Percentiles rank a stretch among this genome's conserved stretches.
Evolutionary conservation across 2,888 invertebrate species (phyloP).

Genomic region (Spilarctia lutea): DNA sequence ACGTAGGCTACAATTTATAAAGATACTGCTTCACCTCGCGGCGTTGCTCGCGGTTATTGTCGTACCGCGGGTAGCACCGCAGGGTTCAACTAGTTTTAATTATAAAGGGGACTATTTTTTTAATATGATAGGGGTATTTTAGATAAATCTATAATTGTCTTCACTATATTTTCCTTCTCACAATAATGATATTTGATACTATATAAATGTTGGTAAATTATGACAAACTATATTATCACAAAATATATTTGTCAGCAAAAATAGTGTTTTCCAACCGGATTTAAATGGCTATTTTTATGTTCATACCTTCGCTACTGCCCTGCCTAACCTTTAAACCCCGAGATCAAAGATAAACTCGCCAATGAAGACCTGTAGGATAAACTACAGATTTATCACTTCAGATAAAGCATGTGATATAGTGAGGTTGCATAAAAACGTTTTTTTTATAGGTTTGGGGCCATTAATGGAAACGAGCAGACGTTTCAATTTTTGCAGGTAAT

Average conservation of each 20-base stretch:
- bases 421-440: slow-evolving; percentile 33
- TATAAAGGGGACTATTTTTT: too few relatives aligned
- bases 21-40: too few relatives aligned
- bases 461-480: too few relatives aligned
- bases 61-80: too few relatives aligned
- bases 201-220: neutral
- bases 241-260: slow-evolving; percentile 1
- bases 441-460: too few relatives aligned
- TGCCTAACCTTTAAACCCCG: slow-evolving; percentile 6
- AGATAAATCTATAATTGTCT: neutral
- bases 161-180: neutral
- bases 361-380: slow-evolving; percentile 41
- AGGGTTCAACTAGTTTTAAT: too few relatives aligned
- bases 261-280: neutral
- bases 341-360: slow-evolving; percentile 28
- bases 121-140: too few relatives aligned
- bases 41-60: too few relatives aligned
- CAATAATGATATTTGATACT: too few relatives aligned
- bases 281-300: slow-evolving; percentile 8
- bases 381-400: slow-evolving; percentile 45
- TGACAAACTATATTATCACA: neutral
- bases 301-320: too few relatives aligned
- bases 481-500: neutral
- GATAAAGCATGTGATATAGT: slow-evolving; percentile 49
- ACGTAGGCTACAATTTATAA: too few relatives aligned